Percentiles rank a stretch among this genome's conserved stretches.
Evolutionary conservation across 2,113 vertebrate genomes (phyloP).

Genomic region (Gambusia affinis): DNA sequence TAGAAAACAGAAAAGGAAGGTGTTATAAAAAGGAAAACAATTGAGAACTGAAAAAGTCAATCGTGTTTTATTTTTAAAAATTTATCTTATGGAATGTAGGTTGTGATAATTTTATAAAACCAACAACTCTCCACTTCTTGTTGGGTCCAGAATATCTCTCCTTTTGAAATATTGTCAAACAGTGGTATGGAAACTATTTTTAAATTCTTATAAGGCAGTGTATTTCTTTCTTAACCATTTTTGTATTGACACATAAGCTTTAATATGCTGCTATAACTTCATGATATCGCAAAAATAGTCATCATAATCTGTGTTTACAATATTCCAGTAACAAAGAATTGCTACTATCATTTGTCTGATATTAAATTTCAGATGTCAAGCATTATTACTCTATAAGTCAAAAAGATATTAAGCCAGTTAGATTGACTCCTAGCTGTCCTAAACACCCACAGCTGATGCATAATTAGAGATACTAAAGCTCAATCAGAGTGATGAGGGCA

Average conservation of each 20-base stretch:
- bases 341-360: not conserved
- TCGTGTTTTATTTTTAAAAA: constrained; percentile 13
- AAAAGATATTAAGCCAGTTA: not conserved
- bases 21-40: constrained; percentile 4
- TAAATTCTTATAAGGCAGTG: too few relatives aligned
- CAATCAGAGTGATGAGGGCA: too few relatives aligned
- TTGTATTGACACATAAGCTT: too few relatives aligned
- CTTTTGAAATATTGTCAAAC: not conserved
- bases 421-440: too few relatives aligned
- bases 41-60: constrained; percentile 2
- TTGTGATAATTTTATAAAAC: constrained; percentile 15
- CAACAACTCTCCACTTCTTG: not conserved
- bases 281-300: too few relatives aligned
- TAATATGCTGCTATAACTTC: too few relatives aligned
- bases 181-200: too few relatives aligned
- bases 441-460: too few relatives aligned
- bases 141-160: not conserved
- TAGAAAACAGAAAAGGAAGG: not conserved
- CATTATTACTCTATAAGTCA: not conserved
- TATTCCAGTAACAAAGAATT: not conserved
- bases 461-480: too few relatives aligned
- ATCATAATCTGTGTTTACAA: not conserved
- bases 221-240: too few relatives aligned
- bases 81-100: constrained; percentile 9
- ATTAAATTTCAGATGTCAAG: not conserved